Conservation (phyloP, 2,113 vertebrate genomes). For the Centropristis striata region DNA sequence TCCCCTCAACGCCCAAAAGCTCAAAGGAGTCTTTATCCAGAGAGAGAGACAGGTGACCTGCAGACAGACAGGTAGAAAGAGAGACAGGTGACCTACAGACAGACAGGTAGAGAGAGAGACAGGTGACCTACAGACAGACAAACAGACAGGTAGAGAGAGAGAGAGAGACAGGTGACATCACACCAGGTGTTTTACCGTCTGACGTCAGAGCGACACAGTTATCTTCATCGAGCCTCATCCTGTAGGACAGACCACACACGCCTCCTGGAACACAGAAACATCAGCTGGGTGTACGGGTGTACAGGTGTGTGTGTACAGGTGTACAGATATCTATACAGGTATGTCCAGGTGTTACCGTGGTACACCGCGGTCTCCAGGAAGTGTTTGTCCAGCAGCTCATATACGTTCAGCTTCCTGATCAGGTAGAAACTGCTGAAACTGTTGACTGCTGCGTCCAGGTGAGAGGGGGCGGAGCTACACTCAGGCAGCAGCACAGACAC, state of each 20-base stretch:
- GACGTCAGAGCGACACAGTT: constrained; percentile 89
- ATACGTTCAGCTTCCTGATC: constrained; percentile 86
- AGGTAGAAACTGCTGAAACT: constrained; percentile 88
- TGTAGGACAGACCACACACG: constrained; percentile 88
- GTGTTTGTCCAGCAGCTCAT: constrained; percentile 85
- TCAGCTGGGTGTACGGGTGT: not conserved
- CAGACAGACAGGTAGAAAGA: not conserved
- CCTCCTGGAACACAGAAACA: constrained; percentile 78
- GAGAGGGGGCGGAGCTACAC: constrained; percentile 86
- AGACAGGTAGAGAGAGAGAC: not conserved
- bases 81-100: not conserved
- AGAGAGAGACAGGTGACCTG: constrained; percentile 92
- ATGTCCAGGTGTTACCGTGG: constrained; percentile 82
- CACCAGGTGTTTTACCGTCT: constrained; percentile 84
- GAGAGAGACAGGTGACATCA: not conserved
- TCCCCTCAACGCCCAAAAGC: constrained; percentile 91
- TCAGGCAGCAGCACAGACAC: constrained; percentile 93
- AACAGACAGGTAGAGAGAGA: too few relatives aligned
- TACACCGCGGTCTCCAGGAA: constrained; percentile 88
- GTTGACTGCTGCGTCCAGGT: constrained; percentile 81
- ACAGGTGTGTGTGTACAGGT: not conserved
- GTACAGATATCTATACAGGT: not conserved
- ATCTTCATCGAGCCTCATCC: constrained; percentile 92
- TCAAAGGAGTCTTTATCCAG: constrained; percentile 96
- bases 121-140: not conserved